phyloP scores from a whole-genome alignment of 2,888 invertebrate species.

The Eremobia ochroleuca region DNA sequence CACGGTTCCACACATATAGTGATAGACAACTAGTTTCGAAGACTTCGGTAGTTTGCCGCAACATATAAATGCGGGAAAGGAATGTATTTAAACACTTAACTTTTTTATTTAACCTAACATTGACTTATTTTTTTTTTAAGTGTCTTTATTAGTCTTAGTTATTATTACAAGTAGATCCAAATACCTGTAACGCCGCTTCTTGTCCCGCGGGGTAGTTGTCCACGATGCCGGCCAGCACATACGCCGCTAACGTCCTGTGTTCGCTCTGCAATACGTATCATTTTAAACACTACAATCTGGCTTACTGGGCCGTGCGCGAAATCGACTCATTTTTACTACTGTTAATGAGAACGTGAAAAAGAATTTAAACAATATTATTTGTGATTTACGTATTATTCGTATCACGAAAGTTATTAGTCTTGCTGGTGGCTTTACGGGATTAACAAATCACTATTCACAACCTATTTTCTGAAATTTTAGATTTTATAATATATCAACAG shows the following conservation, averaged over 20 bases:
- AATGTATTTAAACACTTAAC: neutral
- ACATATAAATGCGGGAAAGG: neutral
- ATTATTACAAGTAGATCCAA: neutral
- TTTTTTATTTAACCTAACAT: no score
- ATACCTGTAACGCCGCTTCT: conserved; percentile 94
- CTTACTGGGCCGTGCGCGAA: neutral
- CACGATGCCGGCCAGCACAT: conserved; percentile 98
- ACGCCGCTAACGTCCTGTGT: conserved; percentile 98
- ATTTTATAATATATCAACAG: neutral
- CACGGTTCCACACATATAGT: neutral
- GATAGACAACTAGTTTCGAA: neutral
- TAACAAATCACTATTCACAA: neutral
- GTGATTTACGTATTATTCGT: neutral
- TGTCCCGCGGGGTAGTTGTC: conserved; percentile 97
- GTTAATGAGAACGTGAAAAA: neutral
- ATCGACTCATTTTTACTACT: neutral
- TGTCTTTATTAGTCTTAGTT: neutral
- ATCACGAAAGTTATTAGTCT: neutral
- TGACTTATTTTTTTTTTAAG: neutral
- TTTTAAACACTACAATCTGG: neutral
- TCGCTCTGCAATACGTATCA: conserved; percentile 91
- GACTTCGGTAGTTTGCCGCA: neutral
- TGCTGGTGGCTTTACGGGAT: no score
- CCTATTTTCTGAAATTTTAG: neutral
- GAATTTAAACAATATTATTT: neutral